These are phyloP conservation scores for Pipistrellus kuhlii DNA, from an alignment of 2,797 vertebrate genomes.

Conservation along the genomic window DNA sequence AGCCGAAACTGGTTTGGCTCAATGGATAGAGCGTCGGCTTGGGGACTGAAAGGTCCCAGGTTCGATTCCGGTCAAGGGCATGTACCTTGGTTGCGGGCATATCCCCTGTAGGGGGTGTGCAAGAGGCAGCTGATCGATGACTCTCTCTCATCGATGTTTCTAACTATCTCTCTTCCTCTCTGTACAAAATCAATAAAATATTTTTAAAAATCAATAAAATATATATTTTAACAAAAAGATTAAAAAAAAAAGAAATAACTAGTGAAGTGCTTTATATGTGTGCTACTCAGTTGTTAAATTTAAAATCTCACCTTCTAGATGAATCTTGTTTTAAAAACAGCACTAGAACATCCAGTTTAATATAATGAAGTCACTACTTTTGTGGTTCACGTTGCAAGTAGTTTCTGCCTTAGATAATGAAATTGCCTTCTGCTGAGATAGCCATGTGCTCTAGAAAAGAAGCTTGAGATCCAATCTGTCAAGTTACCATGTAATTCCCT, in stretches of 20 bases:
- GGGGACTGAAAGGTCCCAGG: no score
- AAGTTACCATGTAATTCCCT: background rate
- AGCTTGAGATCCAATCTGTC: background rate
- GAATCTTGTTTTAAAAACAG: slow-evolving; percentile 28
- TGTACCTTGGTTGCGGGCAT: no score
- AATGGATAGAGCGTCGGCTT: no score
- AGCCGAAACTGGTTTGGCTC: no score
- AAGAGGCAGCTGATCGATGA: no score
- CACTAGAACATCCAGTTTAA: slow-evolving; percentile 23
- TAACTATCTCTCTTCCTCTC: no score
- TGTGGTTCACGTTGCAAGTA: slow-evolving; percentile 9
- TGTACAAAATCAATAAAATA: no score
- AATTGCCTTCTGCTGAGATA: background rate
- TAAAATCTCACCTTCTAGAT: slow-evolving; percentile 40
- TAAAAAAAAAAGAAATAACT: background rate
- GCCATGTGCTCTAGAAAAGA: background rate
- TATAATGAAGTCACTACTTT: slow-evolving; percentile 42
- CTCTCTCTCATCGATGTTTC: no score
- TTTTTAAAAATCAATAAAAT: no score
- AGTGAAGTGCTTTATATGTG: slow-evolving; percentile 32
- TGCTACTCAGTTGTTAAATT: slow-evolving; percentile 36
- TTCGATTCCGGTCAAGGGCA: no score
- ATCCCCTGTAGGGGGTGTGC: no score
- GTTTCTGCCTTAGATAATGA: slow-evolving; percentile 35
- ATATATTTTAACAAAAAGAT: no score